phyloP scores from a whole-genome alignment of 2,888 invertebrate genomes.

The Cantharis lateralis region DNA sequence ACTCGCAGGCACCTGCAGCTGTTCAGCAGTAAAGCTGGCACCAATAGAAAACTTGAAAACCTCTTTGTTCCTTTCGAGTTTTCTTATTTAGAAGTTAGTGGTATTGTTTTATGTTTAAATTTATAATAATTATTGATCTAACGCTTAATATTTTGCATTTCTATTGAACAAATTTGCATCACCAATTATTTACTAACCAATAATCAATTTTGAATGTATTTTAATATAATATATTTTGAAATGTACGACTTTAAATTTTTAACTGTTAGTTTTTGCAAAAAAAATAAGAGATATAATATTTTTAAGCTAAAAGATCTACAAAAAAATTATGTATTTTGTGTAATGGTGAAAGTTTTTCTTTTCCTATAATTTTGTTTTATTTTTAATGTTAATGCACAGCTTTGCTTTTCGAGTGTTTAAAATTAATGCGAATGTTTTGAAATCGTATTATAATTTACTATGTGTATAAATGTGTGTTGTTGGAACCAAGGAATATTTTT shows the following conservation, averaged over 20 bases:
- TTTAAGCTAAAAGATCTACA: background rate
- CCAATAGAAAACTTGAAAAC: conserved; percentile 26
- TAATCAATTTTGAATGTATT: background rate
- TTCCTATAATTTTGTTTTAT: conserved; percentile 5
- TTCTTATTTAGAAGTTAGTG: background rate
- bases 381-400: conserved; percentile 20
- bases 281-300: background rate
- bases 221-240: background rate
- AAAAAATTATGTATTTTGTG: conserved; percentile 4
- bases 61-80: conserved; percentile 2
- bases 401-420: conserved; percentile 28
- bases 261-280: background rate
- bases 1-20: conserved; percentile 67
- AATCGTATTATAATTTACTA: conserved; percentile 15
- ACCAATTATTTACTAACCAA: background rate
- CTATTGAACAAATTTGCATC: background rate
- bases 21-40: conserved; percentile 72
- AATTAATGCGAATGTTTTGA: conserved; percentile 21
- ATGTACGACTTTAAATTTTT: background rate
- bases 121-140: conserved; percentile 4
- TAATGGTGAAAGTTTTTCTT: conserved; percentile 28
- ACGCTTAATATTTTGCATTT: background rate
- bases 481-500: conserved; percentile 1
- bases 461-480: conserved; percentile 12
- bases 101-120: background rate